phyloP scores from a whole-genome alignment of 1,140 invertebrate genomes.

The Phortica variegata region DNA sequence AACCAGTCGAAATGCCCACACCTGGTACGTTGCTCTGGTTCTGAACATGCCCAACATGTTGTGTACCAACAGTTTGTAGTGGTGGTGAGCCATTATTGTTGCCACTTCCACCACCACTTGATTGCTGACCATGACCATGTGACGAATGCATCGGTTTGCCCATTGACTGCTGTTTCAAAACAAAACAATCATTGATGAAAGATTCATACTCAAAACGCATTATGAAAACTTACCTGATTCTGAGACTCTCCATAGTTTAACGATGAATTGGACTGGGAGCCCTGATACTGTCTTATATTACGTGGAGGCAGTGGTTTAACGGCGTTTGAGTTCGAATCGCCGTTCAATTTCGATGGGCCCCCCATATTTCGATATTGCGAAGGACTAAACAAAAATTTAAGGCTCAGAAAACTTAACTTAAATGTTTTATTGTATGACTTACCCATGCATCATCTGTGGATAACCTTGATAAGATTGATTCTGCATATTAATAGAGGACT shows the following conservation, averaged over 20 bases:
- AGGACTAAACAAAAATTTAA: too few relatives aligned
- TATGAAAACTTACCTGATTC: too few relatives aligned
- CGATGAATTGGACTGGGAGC: constrained; percentile 42
- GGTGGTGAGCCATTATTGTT: constrained; percentile 45
- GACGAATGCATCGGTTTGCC: constrained; percentile 33
- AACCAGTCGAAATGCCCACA: constrained; percentile 15
- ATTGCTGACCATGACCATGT: constrained; percentile 22
- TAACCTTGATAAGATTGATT: constrained; percentile 46
- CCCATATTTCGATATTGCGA: constrained; percentile 34
- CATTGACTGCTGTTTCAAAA: constrained; percentile 14
- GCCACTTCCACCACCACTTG: constrained; percentile 23
- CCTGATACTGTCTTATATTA: constrained; percentile 44
- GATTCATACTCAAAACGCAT: background rate
- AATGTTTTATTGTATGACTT: constrained; percentile 2
- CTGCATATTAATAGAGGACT: constrained; percentile 44
- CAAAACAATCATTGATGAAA: background rate
- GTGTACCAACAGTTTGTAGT: constrained; percentile 27
- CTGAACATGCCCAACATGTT: constrained; percentile 15
- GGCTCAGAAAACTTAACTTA: too few relatives aligned
- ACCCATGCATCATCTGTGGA: constrained; percentile 47
- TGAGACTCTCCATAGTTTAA: constrained; percentile 41
- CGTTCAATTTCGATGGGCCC: constrained; percentile 46
- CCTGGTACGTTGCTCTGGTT: constrained; percentile 15
- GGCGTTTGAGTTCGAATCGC: constrained; percentile 32
- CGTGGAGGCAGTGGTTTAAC: constrained; percentile 45